Evolutionary conservation across 2,888 invertebrate species (phyloP).

Genomic region (Agrotis ipsilon): DNA sequence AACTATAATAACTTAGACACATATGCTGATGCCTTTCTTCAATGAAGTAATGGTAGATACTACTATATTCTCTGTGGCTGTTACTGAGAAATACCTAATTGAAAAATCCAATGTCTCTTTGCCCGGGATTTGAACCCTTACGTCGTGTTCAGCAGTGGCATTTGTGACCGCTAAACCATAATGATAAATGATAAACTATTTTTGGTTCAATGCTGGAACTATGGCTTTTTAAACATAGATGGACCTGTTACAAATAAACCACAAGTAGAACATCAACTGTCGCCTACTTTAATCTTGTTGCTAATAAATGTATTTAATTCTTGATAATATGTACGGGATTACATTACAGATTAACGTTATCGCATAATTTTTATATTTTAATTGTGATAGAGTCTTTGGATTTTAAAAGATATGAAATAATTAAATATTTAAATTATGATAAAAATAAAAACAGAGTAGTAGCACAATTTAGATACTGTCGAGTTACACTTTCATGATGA

Average conservation of each 20-base stretch:
- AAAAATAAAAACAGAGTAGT: too few relatives aligned
- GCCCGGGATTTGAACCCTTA: too few relatives aligned
- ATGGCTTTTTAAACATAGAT: not conserved
- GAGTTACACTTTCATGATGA: too few relatives aligned
- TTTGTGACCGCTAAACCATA: too few relatives aligned
- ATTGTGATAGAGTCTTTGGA: not conserved
- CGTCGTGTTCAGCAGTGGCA: too few relatives aligned
- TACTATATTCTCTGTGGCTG: too few relatives aligned
- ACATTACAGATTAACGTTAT: slow-evolving; percentile 25
- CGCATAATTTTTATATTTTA: not conserved
- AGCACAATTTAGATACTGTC: too few relatives aligned
- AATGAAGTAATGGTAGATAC: not conserved
- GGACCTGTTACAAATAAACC: not conserved
- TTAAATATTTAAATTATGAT: too few relatives aligned
- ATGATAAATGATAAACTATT: not conserved
- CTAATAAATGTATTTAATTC: not conserved
- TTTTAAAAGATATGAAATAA: too few relatives aligned
- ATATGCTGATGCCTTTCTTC: not conserved
- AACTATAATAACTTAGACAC: not conserved
- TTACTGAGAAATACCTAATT: too few relatives aligned
- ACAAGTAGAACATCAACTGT: not conserved
- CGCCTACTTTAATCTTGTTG: not conserved
- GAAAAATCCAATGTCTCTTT: too few relatives aligned
- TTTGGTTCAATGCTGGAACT: not conserved
- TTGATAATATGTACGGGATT: not conserved